These are phyloP conservation scores for Actinia tenebrosa DNA, from an alignment of 64 coral and sea anemone species.

Conservation along the genomic window DNA sequence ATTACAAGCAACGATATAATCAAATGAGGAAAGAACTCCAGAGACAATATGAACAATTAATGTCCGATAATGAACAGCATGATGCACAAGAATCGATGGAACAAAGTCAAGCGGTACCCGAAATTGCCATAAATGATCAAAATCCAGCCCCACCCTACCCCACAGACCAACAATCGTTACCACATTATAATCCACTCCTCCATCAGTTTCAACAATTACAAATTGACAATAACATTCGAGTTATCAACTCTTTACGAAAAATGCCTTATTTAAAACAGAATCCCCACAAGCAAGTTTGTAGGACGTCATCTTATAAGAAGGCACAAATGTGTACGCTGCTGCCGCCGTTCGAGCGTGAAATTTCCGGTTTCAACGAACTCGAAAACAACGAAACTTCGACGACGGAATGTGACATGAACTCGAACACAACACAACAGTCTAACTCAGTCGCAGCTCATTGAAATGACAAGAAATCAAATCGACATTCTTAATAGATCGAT, in stretches of 20 bases:
- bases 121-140: neutral
- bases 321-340: conserved; percentile 81
- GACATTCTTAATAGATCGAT: too few relatives aligned
- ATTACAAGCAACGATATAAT: conserved; percentile 85
- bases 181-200: conserved; percentile 41
- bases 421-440: neutral
- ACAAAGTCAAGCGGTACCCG: conserved; percentile 2
- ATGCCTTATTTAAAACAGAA: conserved; percentile 58
- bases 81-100: conserved; percentile 42
- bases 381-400: neutral
- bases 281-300: conserved; percentile 88
- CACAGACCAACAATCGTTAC: conserved; percentile 48
- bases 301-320: conserved; percentile 87
- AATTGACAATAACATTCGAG: conserved; percentile 60
- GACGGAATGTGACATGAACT: neutral
- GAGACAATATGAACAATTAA: conserved; percentile 83
- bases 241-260: conserved; percentile 57
- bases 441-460: conserved; percentile 18
- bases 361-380: neutral
- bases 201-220: conserved; percentile 89
- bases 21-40: conserved; percentile 94
- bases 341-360: conserved; percentile 75
- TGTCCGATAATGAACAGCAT: conserved; percentile 76
- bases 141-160: neutral
- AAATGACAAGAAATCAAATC: neutral